Evolutionary conservation across 2,888 invertebrate genomes (phyloP).

Genomic region (Lasioglossum marginatum): DNA sequence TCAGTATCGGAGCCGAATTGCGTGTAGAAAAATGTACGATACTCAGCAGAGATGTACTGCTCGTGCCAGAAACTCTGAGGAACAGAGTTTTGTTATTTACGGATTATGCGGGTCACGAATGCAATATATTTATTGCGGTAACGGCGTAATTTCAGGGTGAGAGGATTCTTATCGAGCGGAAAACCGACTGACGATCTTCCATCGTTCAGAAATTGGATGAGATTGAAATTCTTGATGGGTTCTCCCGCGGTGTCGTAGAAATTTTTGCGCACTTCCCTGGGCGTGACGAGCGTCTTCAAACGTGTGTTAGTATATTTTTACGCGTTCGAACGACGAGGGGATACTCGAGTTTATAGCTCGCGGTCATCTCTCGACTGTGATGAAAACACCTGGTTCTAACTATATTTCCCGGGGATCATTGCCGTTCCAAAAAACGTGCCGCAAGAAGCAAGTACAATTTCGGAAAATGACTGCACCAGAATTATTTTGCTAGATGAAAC

Average conservation of each 20-base stretch:
- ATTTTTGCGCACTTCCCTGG: not conserved
- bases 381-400: not conserved
- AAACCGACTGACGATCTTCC: not conserved
- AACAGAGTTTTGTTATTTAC: not conserved
- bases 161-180: not conserved
- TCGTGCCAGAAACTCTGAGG: not conserved
- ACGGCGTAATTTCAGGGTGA: not conserved
- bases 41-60: no score
- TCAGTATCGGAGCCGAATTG: no score
- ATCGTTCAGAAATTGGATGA: not conserved
- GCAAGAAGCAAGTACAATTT: not conserved
- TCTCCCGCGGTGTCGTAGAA: not conserved
- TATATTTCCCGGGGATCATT: not conserved
- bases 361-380: not conserved
- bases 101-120: not conserved
- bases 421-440: not conserved
- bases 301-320: not conserved
- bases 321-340: not conserved
- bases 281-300: slow-evolving; percentile 13
- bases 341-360: not conserved
- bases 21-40: no score
- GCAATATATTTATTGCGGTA: not conserved
- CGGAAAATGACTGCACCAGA: not conserved
- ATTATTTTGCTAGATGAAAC: not conserved
- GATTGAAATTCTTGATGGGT: not conserved